Conservation (phyloP, 1,140 invertebrate species). For the Polypedilum pembai region DNA sequence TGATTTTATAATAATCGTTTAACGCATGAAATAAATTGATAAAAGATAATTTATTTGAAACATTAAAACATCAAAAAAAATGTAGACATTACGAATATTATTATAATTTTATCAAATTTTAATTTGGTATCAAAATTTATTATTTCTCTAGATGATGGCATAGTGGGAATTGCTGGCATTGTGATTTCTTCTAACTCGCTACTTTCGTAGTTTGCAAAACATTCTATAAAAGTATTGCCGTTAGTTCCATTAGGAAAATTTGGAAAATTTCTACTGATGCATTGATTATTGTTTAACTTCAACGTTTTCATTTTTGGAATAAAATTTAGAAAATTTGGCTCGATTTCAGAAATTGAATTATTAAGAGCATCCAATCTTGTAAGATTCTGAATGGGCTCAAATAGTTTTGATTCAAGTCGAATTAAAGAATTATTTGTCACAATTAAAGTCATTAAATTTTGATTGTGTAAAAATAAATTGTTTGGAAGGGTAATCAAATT, state of each 20-base stretch:
- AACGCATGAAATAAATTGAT: background rate
- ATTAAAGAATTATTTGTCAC: background rate
- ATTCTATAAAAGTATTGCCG: background rate
- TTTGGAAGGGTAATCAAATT: background rate
- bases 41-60: background rate
- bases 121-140: background rate
- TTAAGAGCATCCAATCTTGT: background rate
- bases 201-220: background rate
- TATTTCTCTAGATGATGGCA: background rate
- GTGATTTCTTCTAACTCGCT: background rate
- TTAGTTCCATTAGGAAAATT: background rate
- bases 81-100: background rate
- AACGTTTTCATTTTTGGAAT: background rate
- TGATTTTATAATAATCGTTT: background rate
- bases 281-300: background rate
- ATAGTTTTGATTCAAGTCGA: background rate
- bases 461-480: background rate
- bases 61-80: background rate
- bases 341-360: background rate
- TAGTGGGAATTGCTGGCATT: background rate
- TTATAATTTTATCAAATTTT: background rate
- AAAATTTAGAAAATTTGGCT: background rate
- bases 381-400: background rate
- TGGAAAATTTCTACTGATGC: background rate
- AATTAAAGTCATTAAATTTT: background rate